Conservation (phyloP, 2,888 invertebrate species). For the Leucozona laternaria region DNA sequence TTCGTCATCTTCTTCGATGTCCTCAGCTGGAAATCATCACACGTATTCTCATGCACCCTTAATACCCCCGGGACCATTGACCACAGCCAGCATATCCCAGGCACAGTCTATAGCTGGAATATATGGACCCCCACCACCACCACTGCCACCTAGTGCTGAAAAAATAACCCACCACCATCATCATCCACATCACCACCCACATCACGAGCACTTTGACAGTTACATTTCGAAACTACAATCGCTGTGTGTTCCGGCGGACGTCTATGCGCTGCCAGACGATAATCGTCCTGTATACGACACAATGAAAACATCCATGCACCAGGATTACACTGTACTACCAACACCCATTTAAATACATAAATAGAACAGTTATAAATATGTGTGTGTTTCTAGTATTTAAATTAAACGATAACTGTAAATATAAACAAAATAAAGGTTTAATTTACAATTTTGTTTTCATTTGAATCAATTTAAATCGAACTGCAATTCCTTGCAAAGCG, state of each 20-base stretch:
- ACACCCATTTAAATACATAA: constrained; percentile 90
- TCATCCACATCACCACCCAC: constrained; percentile 85
- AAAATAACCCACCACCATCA: constrained; percentile 78
- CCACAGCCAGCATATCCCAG: constrained; percentile 75
- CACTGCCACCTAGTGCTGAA: constrained; percentile 66
- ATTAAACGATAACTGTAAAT: constrained; percentile 11
- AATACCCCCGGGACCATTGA: constrained; percentile 77
- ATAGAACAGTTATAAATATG: background rate
- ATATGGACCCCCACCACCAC: constrained; percentile 68
- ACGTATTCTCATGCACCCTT: constrained; percentile 77
- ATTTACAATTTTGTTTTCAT: constrained; percentile 11
- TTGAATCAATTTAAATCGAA: constrained; percentile 48
- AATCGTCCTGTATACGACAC: constrained; percentile 95
- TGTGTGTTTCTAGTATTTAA: constrained; percentile 22
- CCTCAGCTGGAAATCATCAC: constrained; percentile 62
- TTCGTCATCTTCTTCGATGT: constrained; percentile 57
- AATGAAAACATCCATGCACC: constrained; percentile 93
- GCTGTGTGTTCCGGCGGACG: constrained; percentile 91
- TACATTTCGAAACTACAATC: constrained; percentile 96
- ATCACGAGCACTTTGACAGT: constrained; percentile 96
- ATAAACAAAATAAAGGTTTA: constrained; percentile 15
- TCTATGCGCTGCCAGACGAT: constrained; percentile 91
- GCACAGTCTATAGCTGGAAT: constrained; percentile 61
- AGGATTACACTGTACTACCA: constrained; percentile 95
- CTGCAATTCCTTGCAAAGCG: constrained; percentile 71